Evolutionary conservation across 1,140 invertebrate genomes (phyloP).

Genomic region (Chionoecetes opilio): DNA sequence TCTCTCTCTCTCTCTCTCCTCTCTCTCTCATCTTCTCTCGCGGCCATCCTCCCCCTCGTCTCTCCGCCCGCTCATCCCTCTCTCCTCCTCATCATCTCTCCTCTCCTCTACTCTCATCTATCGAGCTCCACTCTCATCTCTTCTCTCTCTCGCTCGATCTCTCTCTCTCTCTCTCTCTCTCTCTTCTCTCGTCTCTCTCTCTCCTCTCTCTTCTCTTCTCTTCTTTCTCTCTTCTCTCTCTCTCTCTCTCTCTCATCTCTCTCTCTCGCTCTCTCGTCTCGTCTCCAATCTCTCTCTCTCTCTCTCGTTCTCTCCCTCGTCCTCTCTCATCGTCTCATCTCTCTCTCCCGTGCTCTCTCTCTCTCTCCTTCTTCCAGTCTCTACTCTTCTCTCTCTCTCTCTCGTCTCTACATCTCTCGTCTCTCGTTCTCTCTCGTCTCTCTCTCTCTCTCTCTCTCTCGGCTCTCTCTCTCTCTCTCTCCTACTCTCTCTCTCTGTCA

Average conservation of each 20-base stretch:
- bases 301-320: background rate
- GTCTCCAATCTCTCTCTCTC: background rate
- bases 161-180: background rate
- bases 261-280: background rate
- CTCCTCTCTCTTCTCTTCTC: background rate
- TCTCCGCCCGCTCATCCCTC: background rate
- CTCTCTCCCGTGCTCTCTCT: slow-evolving; percentile 37
- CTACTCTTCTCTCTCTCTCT: background rate
- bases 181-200: background rate
- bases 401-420: background rate
- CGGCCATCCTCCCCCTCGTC: background rate
- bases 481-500: background rate
- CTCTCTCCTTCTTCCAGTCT: slow-evolving; percentile 4
- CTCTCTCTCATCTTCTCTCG: background rate
- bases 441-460: slow-evolving; percentile 27
- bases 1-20: background rate
- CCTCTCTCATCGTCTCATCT: background rate
- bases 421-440: background rate
- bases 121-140: background rate
- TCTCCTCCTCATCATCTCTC: background rate
- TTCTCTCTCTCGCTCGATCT: background rate
- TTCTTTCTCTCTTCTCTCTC: background rate
- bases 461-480: background rate
- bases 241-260: background rate
- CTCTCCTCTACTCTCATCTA: background rate